Evolutionary conservation across 2,797 vertebrate species (phyloP), one percentile per base, ranked within the genome.

Genomic region (Lithobates pipiens): DNA sequence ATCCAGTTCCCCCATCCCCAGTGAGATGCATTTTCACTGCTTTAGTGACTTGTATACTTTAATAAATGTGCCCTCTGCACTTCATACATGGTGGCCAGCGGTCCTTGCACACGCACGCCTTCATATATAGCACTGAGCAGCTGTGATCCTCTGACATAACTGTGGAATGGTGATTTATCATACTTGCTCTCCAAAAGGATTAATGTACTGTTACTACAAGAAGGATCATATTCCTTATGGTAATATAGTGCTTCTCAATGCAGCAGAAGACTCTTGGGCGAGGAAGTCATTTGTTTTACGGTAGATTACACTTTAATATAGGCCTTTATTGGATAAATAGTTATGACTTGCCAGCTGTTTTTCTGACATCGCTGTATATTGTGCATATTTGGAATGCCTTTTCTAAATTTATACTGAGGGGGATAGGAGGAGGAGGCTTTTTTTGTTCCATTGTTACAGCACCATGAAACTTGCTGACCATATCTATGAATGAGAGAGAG

Each of bases 201-300:
- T 21, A 13, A 11, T 15, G 73, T 16, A 21, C 8, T 46, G 44
- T 23, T 80, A 80, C 25, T 71, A 27, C 21, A 7, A 72, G 69
- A 1, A 29, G 16, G n/a, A 54, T 69, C 25, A 2, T 39, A 36
- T 57, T 80, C 27, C 25, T 54, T 54, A 25, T 63, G 50, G 13
- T 67, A 67, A 78, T 27, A 18, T 10, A 54, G 68, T 63, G 69
- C 71, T 73, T 72, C 69, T 18, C 72, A 69, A 73, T 61, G 61
- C 79, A 61, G 79, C 46, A 21, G 18, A 16, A n/a, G 7, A 36
- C 77, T 50, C 39, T 10, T 27, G 11, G 36, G 44, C 27, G 42
- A 75, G 73, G 71, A 75, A 36, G 54, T 63, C 32, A 63, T 50
- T 25, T 29, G n/a, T 25, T 54, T 46, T 80, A 36, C 25, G 7